Base-by-base conservation (phyloP, 92 coral and sea anemone species). In the Metridium senile region DNA sequence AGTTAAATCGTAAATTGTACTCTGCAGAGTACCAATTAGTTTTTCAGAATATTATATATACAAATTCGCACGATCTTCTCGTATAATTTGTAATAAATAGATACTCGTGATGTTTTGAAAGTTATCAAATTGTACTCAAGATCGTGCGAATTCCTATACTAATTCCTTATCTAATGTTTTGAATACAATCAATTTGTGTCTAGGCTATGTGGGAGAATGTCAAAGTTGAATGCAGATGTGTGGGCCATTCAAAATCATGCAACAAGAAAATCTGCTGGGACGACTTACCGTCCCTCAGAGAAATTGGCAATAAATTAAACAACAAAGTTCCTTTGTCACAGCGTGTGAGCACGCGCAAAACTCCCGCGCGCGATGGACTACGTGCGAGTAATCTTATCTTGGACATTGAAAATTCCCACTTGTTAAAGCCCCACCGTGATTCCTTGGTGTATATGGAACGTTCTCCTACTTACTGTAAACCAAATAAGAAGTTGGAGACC, bases 261-360 rank as follows among this genome's bases (percentile, higher is more conserved):
- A 73, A 73, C 3, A 69, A 82, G 31, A 71, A 83, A 67, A 89
- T 91, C 7, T 96, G 99, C 65, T 96, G 99, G 99, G 83, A 89
- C 57, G 73, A 86, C 18, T 87, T 89, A 34, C 85, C 96, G 39
- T 26, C 82, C 11, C 65, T 93, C 45, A 72, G 83, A 70, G 84
- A 83, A 71, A 80, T 90, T 51, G 89, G 95, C 22, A n/a, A 45
- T 26, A 61, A 75, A 22, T 65, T 74, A 58, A 58, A 58, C 61
- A 2, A 51, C 30, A 79, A 76, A 57, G 75, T 78, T 67, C 58
- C 30, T 32, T 16, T 74, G 0, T 10, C 85, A 8, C 74, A 70
- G 18, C 70, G 65, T 29, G 89, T 83, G 11, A 67, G 45, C 16
- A 68, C 92, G 23, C 47, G 69, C 9, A 81, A 82, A 58, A 74